These are phyloP conservation scores for Pharmacophagus antenor DNA, from an alignment of 2,888 invertebrate genomes.

Conservation along the genomic window DNA sequence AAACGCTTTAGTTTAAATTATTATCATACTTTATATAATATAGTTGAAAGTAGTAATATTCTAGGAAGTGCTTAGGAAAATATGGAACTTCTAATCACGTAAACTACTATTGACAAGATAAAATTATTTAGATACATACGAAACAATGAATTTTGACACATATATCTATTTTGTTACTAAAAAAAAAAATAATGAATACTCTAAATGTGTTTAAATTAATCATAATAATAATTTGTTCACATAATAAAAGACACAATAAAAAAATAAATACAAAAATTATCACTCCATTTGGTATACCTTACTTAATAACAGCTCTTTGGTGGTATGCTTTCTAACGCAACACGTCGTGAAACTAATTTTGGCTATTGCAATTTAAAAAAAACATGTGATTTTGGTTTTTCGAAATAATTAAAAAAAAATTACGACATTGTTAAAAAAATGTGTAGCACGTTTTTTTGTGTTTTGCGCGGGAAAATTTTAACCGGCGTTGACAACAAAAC, in stretches of 20 bases:
- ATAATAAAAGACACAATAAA: conserved; percentile 15
- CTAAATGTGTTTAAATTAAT: neutral
- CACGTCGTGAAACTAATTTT: conserved; percentile 9
- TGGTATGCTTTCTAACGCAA: conserved; percentile 19
- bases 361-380: neutral
- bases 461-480: neutral
- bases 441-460: no score
- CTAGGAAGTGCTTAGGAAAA: no score
- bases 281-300: conserved; percentile 9
- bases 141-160: no score
- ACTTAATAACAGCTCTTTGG: conserved; percentile 15
- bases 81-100: neutral
- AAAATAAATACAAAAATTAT: conserved; percentile 26
- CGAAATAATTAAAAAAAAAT: no score
- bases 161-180: neutral
- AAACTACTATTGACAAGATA: neutral
- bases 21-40: no score
- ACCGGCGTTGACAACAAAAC: neutral
- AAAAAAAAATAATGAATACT: neutral
- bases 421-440: no score
- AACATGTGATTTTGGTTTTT: neutral
- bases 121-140: no score
- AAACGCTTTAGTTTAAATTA: no score
- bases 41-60: no score
- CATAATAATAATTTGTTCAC: conserved; percentile 10